Percentiles rank a stretch among this genome's conserved stretches.
phyloP scores from a whole-genome alignment of 2,888 invertebrate genomes.

The Calliphora vomitoria region DNA sequence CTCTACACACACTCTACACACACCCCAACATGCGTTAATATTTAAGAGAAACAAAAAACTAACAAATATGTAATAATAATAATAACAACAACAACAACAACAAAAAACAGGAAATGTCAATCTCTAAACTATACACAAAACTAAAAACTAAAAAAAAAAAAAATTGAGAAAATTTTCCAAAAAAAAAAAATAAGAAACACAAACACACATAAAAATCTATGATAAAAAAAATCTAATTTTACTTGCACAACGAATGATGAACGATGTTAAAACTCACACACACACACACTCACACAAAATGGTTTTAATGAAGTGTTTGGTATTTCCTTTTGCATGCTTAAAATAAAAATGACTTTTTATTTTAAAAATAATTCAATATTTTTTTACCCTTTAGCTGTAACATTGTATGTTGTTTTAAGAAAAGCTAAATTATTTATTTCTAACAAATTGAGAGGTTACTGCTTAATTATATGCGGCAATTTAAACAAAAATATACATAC shows the following conservation, averaged over 20 bases:
- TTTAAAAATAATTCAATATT: slow-evolving; percentile 30
- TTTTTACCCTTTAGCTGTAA: slow-evolving; percentile 49
- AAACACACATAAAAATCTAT: slow-evolving; percentile 61
- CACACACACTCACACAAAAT: slow-evolving; percentile 36
- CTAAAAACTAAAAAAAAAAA: slow-evolving; percentile 38
- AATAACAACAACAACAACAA: slow-evolving; percentile 3
- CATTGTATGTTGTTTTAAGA: slow-evolving; percentile 14
- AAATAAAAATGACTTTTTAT: slow-evolving; percentile 10
- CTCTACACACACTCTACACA: slow-evolving; percentile 20
- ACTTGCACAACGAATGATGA: slow-evolving; percentile 74
- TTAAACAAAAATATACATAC: no score
- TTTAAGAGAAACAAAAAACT: slow-evolving; percentile 41
- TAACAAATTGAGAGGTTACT: neutral
- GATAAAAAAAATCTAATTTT: slow-evolving; percentile 65
- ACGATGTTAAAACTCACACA: slow-evolving; percentile 65
- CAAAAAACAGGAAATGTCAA: slow-evolving; percentile 48
- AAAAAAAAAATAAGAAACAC: slow-evolving; percentile 44
- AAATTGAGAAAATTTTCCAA: slow-evolving; percentile 39
- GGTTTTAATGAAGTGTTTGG: slow-evolving; percentile 62
- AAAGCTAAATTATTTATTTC: no score
- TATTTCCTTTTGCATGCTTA: slow-evolving; percentile 61
- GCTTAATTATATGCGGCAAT: neutral
- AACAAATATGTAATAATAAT: no score
- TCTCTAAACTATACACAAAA: slow-evolving; percentile 34
- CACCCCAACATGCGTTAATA: slow-evolving; percentile 26